Conservation (phyloP, 2,888 invertebrate species). For the Apotomis capreana region DNA sequence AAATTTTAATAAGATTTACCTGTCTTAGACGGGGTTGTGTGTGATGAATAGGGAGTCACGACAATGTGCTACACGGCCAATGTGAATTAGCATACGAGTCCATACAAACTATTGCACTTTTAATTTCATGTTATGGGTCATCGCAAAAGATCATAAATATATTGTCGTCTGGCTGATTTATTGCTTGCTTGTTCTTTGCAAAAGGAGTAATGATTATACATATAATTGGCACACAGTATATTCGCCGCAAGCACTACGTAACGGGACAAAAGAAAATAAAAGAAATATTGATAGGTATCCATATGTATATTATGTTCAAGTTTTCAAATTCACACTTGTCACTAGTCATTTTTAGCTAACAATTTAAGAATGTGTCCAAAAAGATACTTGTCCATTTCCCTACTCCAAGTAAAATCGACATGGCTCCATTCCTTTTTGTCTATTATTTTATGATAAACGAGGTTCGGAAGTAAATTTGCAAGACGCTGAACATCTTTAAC, state of each 20-base stretch:
- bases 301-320: too few relatives aligned
- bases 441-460: neutral
- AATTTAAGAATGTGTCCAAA: slow-evolving; percentile 18
- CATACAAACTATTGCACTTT: too few relatives aligned
- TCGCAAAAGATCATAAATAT: too few relatives aligned
- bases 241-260: too few relatives aligned
- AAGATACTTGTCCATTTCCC: slow-evolving; percentile 13
- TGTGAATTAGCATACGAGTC: too few relatives aligned
- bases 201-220: too few relatives aligned
- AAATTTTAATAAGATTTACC: slow-evolving; percentile 28
- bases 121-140: too few relatives aligned
- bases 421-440: slow-evolving; percentile 20
- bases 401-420: slow-evolving; percentile 19
- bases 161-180: too few relatives aligned
- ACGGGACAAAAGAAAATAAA: too few relatives aligned
- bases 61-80: neutral
- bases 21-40: slow-evolving; percentile 10
- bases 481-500: neutral
- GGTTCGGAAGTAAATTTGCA: slow-evolving; percentile 14
- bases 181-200: too few relatives aligned
- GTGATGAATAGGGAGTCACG: neutral
- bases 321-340: neutral
- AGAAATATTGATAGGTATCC: too few relatives aligned
- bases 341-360: neutral
- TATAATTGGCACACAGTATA: too few relatives aligned